Conservation (phyloP, 2,797 vertebrate genomes). For the Sylvia borin region DNA sequence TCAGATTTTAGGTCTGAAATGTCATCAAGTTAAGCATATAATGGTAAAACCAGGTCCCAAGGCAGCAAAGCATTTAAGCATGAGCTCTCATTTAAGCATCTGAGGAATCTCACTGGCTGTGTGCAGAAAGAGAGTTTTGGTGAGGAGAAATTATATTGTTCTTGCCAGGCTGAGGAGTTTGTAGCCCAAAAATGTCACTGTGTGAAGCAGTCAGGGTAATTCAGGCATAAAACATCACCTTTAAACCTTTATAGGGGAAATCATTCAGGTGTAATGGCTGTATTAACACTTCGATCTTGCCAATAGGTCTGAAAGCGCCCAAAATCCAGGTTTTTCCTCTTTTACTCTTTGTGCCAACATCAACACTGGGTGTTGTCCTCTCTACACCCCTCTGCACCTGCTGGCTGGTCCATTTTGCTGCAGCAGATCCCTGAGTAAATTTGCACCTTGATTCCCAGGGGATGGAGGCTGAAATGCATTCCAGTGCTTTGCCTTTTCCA, state of each 20-base stretch:
- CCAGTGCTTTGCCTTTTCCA: neutral
- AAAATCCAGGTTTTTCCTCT: neutral
- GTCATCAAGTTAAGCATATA: constrained; percentile 36
- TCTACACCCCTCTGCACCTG: neutral
- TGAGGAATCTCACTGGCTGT: neutral
- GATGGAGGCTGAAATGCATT: neutral
- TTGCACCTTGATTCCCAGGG: neutral
- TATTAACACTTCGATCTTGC: neutral
- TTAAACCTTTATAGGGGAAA: neutral
- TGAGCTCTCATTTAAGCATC: neutral
- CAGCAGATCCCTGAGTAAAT: neutral
- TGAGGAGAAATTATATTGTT: neutral
- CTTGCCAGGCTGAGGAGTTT: neutral
- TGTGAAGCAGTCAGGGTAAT: neutral
- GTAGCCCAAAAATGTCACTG: neutral
- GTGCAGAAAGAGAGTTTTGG: neutral
- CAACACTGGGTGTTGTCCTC: neutral
- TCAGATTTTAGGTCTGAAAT: constrained; percentile 46
- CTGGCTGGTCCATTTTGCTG: neutral
- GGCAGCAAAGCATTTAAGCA: constrained; percentile 14
- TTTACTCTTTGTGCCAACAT: neutral
- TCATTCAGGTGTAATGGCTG: neutral
- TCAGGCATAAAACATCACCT: neutral
- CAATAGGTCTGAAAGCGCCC: neutral
- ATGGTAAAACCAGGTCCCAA: constrained; percentile 21